phyloP scores from a whole-genome alignment of 2,797 vertebrate species.

The Acipenser ruthenus region DNA sequence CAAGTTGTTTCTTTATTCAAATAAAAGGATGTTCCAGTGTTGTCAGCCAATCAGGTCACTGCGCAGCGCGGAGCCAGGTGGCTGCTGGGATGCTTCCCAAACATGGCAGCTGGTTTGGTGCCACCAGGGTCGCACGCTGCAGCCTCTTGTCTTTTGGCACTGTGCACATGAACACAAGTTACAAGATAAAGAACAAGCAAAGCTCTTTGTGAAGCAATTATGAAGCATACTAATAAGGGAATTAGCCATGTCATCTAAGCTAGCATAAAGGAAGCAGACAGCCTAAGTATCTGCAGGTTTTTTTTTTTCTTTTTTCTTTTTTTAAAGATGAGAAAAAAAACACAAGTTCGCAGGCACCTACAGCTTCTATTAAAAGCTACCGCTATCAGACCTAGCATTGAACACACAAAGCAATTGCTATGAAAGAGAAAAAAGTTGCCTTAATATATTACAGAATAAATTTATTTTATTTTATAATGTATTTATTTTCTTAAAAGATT shows the following conservation, averaged over 20 bases:
- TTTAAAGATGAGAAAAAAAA: slow-evolving; percentile 86
- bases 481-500: slow-evolving; percentile 65
- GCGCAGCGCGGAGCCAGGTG: slow-evolving; percentile 57
- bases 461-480: slow-evolving; percentile 61
- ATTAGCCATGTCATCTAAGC: slow-evolving; percentile 85
- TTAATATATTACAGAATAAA: slow-evolving; percentile 98
- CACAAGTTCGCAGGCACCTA: slow-evolving; percentile 95
- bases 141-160: slow-evolving; percentile 81
- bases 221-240: slow-evolving; percentile 98
- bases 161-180: slow-evolving; percentile 98
- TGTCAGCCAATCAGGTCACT: slow-evolving; percentile 61
- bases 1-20: slow-evolving; percentile 84
- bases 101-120: slow-evolving; percentile 53
- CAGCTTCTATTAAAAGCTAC: slow-evolving; percentile 99
- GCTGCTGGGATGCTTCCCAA: slow-evolving; percentile 74
- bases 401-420: slow-evolving; percentile 99
- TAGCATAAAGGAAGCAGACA: slow-evolving; percentile 79
- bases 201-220: slow-evolving; percentile 96
- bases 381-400: slow-evolving; percentile 97
- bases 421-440: slow-evolving; percentile 97
- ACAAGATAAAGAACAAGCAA: slow-evolving; percentile 99
- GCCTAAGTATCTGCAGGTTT: slow-evolving; percentile 69
- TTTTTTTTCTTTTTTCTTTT: slow-evolving; percentile 41
- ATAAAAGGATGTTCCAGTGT: slow-evolving; percentile 72
- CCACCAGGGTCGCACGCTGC: slow-evolving; percentile 44